phyloP scores from a whole-genome alignment of 2,113 vertebrate species.

The Sphaerodactylus townsendi region DNA sequence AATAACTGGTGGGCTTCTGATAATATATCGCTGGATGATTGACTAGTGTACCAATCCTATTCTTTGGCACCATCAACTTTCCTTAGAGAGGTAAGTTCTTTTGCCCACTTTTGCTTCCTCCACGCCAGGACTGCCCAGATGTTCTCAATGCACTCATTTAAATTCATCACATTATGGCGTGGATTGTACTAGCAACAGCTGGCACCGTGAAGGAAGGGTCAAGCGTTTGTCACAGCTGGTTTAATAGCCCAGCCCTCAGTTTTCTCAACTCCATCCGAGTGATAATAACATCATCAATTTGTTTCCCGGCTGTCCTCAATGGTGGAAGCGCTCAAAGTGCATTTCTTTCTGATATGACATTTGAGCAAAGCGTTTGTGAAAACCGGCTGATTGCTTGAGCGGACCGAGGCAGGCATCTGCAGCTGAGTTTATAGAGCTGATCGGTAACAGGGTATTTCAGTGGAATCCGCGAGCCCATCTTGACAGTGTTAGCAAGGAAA shows the following conservation, averaged over 20 bases:
- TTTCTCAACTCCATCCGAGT: constrained; percentile 48
- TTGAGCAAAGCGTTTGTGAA: constrained; percentile 50
- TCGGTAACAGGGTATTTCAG: constrained; percentile 11
- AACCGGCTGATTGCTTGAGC: no score
- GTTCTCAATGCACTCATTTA: not conserved
- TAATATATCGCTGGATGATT: no score
- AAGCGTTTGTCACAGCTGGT: not conserved
- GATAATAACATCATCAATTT: constrained; percentile 47
- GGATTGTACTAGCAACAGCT: not conserved
- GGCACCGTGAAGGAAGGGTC: not conserved
- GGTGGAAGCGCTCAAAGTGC: constrained; percentile 1
- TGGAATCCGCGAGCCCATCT: not conserved
- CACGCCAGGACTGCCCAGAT: not conserved
- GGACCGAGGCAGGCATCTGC: not conserved
- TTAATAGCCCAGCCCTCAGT: constrained; percentile 11
- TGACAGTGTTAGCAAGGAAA: not conserved
- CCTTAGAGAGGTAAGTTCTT: not conserved
- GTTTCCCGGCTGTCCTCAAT: constrained; percentile 2
- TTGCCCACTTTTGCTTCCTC: not conserved
- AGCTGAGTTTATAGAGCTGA: constrained; percentile 35
- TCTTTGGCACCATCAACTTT: not conserved
- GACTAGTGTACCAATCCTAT: not conserved
- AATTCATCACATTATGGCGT: constrained; percentile 8
- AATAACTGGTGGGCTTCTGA: not conserved
- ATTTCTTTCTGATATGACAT: constrained; percentile 48